Evolutionary conservation across 2,797 vertebrate genomes (phyloP).

Genomic region (Eulemur coronatus): DNA sequence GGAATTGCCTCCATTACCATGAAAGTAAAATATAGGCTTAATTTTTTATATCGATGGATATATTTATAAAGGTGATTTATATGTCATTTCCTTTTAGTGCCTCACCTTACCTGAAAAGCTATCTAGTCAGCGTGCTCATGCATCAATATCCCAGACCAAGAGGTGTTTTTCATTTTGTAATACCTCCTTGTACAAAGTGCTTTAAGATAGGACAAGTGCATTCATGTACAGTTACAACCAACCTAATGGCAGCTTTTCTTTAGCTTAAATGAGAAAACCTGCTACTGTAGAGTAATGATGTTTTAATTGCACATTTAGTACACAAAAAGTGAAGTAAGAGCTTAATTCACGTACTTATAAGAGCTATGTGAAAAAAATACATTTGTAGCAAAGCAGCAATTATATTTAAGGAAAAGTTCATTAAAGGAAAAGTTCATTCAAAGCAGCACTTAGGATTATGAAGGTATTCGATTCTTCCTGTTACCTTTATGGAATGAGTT

Average conservation of each 20-base stretch:
- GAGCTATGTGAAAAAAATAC: constrained; percentile 74
- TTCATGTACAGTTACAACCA: constrained; percentile 69
- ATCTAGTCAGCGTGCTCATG: not conserved
- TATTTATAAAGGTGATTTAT: not conserved
- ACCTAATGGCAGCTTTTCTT: constrained; percentile 69
- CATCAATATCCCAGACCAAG: not conserved
- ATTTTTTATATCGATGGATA: not conserved
- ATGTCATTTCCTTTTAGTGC: not conserved
- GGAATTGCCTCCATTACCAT: not conserved
- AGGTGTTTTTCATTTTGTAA: constrained; percentile 60
- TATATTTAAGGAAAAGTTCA: constrained; percentile 66
- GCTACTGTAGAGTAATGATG: constrained; percentile 72
- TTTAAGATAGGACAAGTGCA: constrained; percentile 65
- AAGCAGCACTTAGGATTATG: constrained; percentile 65
- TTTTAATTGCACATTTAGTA: constrained; percentile 78
- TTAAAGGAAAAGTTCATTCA: constrained; percentile 76
- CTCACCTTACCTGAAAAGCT: not conserved
- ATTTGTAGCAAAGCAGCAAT: constrained; percentile 70
- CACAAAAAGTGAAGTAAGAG: constrained; percentile 72
- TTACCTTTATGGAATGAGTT: constrained; percentile 56
- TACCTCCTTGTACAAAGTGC: constrained; percentile 59
- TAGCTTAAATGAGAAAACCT: constrained; percentile 81
- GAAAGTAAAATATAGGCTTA: not conserved
- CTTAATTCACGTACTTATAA: constrained; percentile 77
- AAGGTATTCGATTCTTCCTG: constrained; percentile 47